Evolutionary conservation across 2,888 invertebrate species (phyloP).

Genomic region (Perdita meconis): DNA sequence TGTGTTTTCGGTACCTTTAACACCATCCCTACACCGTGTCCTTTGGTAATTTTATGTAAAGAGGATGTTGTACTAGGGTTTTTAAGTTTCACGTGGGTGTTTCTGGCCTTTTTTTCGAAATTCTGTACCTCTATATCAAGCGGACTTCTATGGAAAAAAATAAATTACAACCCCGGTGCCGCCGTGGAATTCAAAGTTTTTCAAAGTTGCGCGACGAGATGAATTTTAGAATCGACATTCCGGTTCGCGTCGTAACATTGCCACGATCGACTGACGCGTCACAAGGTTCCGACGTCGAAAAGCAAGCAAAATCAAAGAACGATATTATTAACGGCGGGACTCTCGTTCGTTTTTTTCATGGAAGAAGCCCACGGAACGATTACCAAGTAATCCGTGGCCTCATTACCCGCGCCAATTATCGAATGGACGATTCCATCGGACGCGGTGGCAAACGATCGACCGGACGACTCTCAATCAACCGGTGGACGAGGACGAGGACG

Average conservation of each 20-base stretch:
- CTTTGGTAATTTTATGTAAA: slow-evolving; percentile 39
- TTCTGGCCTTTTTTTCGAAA: too few relatives aligned
- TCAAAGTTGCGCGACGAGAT: too few relatives aligned
- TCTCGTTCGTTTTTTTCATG: slow-evolving; percentile 16
- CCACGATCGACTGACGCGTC: slow-evolving; percentile 23
- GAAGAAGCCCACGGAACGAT: slow-evolving; percentile 32
- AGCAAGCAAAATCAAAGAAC: slow-evolving; percentile 11
- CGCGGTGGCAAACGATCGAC: slow-evolving; percentile 73
- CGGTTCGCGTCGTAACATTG: neutral
- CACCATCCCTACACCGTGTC: slow-evolving; percentile 23
- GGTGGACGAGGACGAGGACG: slow-evolving; percentile 57
- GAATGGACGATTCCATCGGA: slow-evolving; percentile 75
- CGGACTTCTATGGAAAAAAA: too few relatives aligned
- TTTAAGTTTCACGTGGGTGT: neutral
- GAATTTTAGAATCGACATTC: neutral
- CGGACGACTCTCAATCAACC: slow-evolving; percentile 64
- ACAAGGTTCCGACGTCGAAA: neutral
- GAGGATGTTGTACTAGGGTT: slow-evolving; percentile 31
- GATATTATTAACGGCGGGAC: slow-evolving; percentile 33
- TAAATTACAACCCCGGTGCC: too few relatives aligned
- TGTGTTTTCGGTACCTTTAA: slow-evolving; percentile 27
- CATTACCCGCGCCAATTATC: slow-evolving; percentile 78
- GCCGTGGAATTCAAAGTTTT: too few relatives aligned
- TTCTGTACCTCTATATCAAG: too few relatives aligned
- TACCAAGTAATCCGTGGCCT: slow-evolving; percentile 61